Base-by-base conservation (phyloP, 2,797 vertebrate species). In the Sebastes variabilis region DNA sequence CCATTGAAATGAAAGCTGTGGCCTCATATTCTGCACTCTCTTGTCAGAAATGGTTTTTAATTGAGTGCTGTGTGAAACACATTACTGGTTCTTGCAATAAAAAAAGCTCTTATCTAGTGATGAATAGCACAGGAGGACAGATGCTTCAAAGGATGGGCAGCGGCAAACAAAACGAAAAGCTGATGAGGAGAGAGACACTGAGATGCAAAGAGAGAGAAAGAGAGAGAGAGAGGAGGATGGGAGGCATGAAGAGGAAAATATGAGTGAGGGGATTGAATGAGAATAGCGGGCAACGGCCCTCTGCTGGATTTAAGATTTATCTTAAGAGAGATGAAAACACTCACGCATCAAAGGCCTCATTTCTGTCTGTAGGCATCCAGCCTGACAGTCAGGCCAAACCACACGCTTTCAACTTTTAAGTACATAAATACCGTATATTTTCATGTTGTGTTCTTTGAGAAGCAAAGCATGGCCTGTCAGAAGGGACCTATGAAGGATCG, bases 291-390 rank as follows among this genome's bases (percentile, higher is more conserved):
- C 75, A 92, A 67, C 49, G 9, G 80, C 89, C 86, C 79, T 81
- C 87, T 72, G 84, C 77, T 80, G 89, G 88, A 92, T 93, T 86
- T 81, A 88, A 90, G 88, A 88, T 90, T 94, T 86, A 91, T 88
- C 83, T 66, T 42, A 25, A 46, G 64, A 16, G 16, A 92, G 87
- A 94, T 94, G 89, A 93, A 95, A 93, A 91, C 69, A n/a, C 54
- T 89, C 49, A 52, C 79, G 91, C 88, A 93, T 94, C 92, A 94
- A 93, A 92, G 83, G 79, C 77, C 80, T 86, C 80, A 81, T 90
- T 89, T 90, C 87, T 91, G 86, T 88, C 80, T 90, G 81, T 84
- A 88, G 83, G 90, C 89, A 85, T 79, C 80, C 75, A 78, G 66
- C 66, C 84, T 86, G 87, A 77, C 87, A 85, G 77, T 25, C 49